Evolutionary conservation across 2,888 invertebrate species (phyloP).

Genomic region (Clitarchus hookeri): DNA sequence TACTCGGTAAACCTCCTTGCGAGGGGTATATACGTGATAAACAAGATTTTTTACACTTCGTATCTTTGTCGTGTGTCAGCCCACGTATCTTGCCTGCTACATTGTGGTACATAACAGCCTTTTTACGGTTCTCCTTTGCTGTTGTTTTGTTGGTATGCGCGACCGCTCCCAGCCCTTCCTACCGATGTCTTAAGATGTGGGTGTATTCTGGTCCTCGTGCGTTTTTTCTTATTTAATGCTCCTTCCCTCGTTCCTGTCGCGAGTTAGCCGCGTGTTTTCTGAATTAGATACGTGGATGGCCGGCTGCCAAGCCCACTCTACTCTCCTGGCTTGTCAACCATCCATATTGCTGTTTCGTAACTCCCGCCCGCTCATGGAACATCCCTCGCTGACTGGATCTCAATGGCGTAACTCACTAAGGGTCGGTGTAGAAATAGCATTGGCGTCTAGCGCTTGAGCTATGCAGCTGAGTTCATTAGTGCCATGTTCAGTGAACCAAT

Average conservation of each 20-base stretch:
- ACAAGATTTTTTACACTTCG: neutral
- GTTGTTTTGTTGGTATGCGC: constrained; percentile 8
- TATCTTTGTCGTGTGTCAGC: neutral
- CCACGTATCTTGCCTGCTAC: neutral
- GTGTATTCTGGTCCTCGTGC: neutral
- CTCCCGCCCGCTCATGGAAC: neutral
- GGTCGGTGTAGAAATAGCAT: neutral
- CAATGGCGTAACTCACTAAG: neutral
- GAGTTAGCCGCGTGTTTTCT: constrained; percentile 14
- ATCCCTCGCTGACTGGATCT: neutral
- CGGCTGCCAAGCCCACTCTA: neutral
- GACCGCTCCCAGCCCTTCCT: neutral
- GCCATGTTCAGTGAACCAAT: neutral
- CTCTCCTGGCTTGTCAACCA: constrained; percentile 7
- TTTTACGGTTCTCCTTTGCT: neutral
- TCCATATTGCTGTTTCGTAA: constrained; percentile 10
- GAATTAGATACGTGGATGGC: constrained; percentile 9
- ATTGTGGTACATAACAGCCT: neutral
- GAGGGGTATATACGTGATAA: too few relatives aligned
- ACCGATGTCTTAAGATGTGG: constrained; percentile 9
- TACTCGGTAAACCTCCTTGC: too few relatives aligned
- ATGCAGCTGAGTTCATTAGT: neutral
- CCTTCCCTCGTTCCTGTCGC: constrained; percentile 10
- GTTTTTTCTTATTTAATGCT: constrained; percentile 1
- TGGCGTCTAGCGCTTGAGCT: neutral